phyloP scores from a whole-genome alignment of 2,113 vertebrate species.

The Neoarius graeffei region DNA sequence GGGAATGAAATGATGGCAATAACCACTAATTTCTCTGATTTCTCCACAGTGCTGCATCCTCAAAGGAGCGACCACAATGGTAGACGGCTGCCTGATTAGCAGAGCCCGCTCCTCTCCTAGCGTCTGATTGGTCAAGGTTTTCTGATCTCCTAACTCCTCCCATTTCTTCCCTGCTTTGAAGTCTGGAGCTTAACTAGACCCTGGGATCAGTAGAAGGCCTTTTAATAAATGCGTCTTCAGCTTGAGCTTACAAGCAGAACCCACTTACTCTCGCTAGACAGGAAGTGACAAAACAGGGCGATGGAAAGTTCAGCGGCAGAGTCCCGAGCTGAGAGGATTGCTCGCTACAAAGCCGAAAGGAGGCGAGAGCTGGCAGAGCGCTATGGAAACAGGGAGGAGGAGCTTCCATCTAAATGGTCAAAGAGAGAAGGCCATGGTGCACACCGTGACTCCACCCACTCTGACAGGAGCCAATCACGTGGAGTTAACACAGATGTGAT shows the following conservation, averaged over 20 bases:
- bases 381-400: slow-evolving; percentile 68
- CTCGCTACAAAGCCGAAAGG: slow-evolving; percentile 78
- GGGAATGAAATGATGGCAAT: background rate
- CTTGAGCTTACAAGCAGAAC: slow-evolving; percentile 6
- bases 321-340: slow-evolving; percentile 73
- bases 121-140: slow-evolving; percentile 32
- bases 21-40: slow-evolving; percentile 18
- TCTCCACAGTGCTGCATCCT: slow-evolving; percentile 39
- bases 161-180: slow-evolving; percentile 7
- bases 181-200: background rate
- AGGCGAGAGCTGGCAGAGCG: slow-evolving; percentile 72
- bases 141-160: slow-evolving; percentile 15
- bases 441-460: background rate
- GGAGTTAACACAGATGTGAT: slow-evolving; percentile 56
- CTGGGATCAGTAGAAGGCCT: background rate
- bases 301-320: slow-evolving; percentile 68
- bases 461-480: slow-evolving; percentile 36
- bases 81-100: slow-evolving; percentile 1
- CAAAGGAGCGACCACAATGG: slow-evolving; percentile 26
- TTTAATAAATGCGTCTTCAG: slow-evolving; percentile 41
- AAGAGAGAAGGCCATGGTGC: slow-evolving; percentile 54
- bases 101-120: slow-evolving; percentile 9
- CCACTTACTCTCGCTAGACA: slow-evolving; percentile 33
- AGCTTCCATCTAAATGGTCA: slow-evolving; percentile 68
- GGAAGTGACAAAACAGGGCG: background rate